Evolutionary conservation across 2,113 vertebrate genomes (phyloP), one percentile per base, ranked within the genome.

Genomic region (Gymnocephalus cernua): DNA sequence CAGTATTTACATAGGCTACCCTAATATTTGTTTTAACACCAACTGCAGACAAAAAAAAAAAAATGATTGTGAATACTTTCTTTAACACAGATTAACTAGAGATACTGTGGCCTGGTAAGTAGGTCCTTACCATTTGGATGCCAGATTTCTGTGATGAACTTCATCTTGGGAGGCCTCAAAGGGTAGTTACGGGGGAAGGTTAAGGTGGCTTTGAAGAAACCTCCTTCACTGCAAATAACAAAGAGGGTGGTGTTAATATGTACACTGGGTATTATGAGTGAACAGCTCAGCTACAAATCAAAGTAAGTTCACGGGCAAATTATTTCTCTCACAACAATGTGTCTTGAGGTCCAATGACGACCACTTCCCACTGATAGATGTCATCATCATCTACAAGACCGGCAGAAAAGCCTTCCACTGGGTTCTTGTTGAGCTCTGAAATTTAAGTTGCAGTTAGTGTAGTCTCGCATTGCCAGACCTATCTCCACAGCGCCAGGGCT

Each of bases 361-460:
- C 92, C 57, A 96, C 95, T 77, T 95, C 95, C 95, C 95, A 96
- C 73, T 93, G 94, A 88, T 95, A 95, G 69, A 96, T 96, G 91
- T 96, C 94, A 64, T 96, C 91, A 29, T 96, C 95, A 48, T 96
- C 95, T 6, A 95, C 93, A 2, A 96, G 91, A 44, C 95, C 95
- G 3, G 95, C 95, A 69, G 95, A 96, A 76, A 96, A 96, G 11
- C 94, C 95, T 64, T 96, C 95, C 75, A 95, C 95, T 21, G 96
- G 96, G 87, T 96, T 96, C 86, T 95, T 95, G 88, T 95, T 95
- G 53, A 96, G 91, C 86, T 96, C 95, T 95, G 78, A 76, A 78
- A 77, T 4, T n/a, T 6, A 76, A 84, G 0, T 32, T 45, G 8
- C 11, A 70, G 14, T 53, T 11, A 50, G 10, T 35, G 4, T 10